Evolutionary conservation across 2,797 vertebrate species (phyloP).

Genomic region (Buceros bicornis): DNA sequence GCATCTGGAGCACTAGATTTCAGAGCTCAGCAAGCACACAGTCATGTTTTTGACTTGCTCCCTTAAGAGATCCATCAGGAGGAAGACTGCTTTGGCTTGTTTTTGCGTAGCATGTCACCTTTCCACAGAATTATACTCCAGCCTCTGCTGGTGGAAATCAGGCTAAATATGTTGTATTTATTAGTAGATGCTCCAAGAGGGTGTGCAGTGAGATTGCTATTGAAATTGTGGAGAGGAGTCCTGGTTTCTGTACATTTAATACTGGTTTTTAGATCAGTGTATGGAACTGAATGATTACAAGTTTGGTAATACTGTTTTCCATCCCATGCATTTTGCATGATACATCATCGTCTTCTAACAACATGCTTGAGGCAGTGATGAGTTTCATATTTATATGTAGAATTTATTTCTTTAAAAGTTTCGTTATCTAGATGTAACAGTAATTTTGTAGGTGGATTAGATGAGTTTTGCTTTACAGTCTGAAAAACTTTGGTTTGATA

Average conservation of each 20-base stretch:
- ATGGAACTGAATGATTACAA: neutral
- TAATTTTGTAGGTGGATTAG: neutral
- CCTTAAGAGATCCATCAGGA: neutral
- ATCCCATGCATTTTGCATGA: neutral
- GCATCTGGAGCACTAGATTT: fast-evolving
- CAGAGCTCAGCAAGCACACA: neutral
- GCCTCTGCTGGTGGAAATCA: neutral
- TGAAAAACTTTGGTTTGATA: neutral
- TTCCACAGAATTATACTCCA: neutral
- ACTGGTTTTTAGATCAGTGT: neutral
- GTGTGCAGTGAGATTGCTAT: neutral
- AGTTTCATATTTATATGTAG: neutral
- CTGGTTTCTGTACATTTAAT: neutral
- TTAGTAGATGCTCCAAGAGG: neutral
- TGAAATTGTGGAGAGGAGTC: neutral
- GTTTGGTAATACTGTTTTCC: neutral
- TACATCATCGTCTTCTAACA: neutral
- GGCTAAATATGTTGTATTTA: neutral
- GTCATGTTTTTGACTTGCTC: neutral
- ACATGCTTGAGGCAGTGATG: neutral
- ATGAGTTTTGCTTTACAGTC: neutral
- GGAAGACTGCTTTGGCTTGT: neutral
- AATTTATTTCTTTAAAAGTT: neutral
- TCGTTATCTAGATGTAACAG: fast-evolving
- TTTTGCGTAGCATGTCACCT: neutral